These are phyloP conservation scores for Coptotermes formosanus DNA, from an alignment of 1,140 invertebrate genomes.

Conservation along the genomic window DNA sequence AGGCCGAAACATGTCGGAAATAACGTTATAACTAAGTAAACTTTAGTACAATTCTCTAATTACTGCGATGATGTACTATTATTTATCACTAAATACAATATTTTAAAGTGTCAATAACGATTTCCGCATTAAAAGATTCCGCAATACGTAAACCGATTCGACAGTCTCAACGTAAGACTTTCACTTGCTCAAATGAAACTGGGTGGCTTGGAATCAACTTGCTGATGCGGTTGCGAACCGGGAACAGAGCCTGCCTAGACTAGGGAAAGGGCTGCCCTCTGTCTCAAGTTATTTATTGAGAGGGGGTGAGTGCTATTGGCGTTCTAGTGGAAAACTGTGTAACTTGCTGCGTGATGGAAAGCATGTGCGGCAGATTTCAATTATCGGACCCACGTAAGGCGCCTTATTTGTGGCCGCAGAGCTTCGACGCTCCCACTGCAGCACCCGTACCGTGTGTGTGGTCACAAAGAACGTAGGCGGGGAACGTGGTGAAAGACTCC, in stretches of 20 bases:
- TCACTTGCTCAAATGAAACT: conserved; percentile 25
- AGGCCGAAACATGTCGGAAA: too few species aligned
- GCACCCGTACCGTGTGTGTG: neutral
- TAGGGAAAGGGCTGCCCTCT: neutral
- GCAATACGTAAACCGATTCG: neutral
- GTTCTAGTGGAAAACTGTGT: conserved; percentile 27
- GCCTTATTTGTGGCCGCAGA: conserved; percentile 10
- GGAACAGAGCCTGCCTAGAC: neutral
- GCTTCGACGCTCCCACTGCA: neutral
- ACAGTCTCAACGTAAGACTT: conserved; percentile 16
- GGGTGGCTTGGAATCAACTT: neutral
- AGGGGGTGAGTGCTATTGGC: neutral
- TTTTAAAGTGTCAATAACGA: too few species aligned
- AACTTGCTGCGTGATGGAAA: conserved; percentile 5
- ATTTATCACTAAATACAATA: too few species aligned
- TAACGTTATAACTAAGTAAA: too few species aligned
- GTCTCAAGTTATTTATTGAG: conserved; percentile 27
- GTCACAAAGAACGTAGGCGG: too few species aligned
- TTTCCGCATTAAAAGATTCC: neutral
- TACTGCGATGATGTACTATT: too few species aligned
- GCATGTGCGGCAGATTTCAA: conserved; percentile 27
- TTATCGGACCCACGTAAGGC: conserved; percentile 28
- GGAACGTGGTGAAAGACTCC: too few species aligned
- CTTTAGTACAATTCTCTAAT: too few species aligned
- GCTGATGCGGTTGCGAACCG: neutral